Base-by-base conservation (phyloP, 30 jellyfish, hydroid and myxozoan genomes). In the Catostylus mosaicus region DNA sequence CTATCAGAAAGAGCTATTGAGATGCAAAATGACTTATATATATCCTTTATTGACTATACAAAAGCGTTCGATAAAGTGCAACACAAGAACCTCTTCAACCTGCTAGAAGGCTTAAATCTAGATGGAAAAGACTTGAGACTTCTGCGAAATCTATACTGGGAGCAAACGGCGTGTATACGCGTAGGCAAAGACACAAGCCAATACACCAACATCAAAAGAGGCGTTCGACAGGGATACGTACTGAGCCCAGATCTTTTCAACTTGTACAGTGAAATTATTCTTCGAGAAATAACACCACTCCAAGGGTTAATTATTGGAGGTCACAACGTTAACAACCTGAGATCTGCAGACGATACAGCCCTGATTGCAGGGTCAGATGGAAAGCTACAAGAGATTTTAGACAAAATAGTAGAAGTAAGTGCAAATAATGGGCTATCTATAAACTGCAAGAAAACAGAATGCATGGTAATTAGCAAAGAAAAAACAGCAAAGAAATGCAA, bases 121-220 rank as follows among this genome's bases (percentile, higher is more conserved):
- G 57, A 20, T 36, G 73, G 73, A 35, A 73, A 73, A 18, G 85
- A 52, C 59, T n/a, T 73, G 11, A 23, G 32, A 23, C 16, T 73
- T 73, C 72, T 73, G 48, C 24, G 57, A 73, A 73, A 46, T 23
- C 47, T 70, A 22, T 40, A 70, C 74, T 73, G 72, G 73, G 73
- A 52, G 26, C 85, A 73, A 63, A 46, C 85, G 46, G 85, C 74
- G 50, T 48, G 50, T 31, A 73, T 73, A n/a, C 3, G 85, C 30
- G 50, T 73, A 27, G 72, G 33, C 32, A 73, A 27, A 20, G 85
- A 48, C 14, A 46, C 18, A 18, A 52, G 85, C 20, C 27, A 50
- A 50, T 50, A 50, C 20, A 30, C 33, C 5, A 26, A 3, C n/a
- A 14, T 70, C 23, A 20, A 37, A 40, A 70, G 67, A 40, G 67